Conservation (phyloP, 2,888 invertebrate genomes). For the Amblyjoppa proteus region DNA sequence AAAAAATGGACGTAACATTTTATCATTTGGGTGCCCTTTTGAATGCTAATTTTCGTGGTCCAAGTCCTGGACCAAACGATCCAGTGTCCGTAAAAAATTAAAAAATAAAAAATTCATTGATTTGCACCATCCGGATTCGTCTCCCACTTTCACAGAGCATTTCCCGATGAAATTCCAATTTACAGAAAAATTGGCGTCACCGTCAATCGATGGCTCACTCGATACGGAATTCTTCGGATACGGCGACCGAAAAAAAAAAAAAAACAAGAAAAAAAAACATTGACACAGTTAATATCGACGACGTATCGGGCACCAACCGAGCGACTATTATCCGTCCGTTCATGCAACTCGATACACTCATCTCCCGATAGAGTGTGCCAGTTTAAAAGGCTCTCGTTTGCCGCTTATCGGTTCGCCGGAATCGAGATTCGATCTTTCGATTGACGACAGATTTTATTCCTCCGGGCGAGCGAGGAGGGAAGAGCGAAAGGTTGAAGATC, state of each 20-base stretch:
- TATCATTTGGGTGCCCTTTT: no score
- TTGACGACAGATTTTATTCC: constrained; percentile 69
- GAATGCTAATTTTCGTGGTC: no score
- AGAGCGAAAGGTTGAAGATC: constrained; percentile 42
- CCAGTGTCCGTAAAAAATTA: background rate
- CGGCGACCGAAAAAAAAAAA: background rate
- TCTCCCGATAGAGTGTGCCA: constrained; percentile 53
- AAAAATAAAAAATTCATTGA: background rate
- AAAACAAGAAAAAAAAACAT: background rate
- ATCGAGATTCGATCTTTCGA: constrained; percentile 70
- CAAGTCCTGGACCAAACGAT: no score
- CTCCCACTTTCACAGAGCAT: background rate
- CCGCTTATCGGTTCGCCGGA: constrained; percentile 55
- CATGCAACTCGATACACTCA: constrained; percentile 37
- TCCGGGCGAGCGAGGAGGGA: constrained; percentile 15
- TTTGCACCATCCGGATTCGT: background rate
- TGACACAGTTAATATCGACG: constrained; percentile 3
- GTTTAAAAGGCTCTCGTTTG: constrained; percentile 37
- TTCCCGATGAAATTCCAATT: background rate
- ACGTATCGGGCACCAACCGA: background rate
- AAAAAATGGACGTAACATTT: no score
- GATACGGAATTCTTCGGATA: no score
- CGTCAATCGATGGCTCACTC: background rate
- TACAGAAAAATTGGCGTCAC: background rate
- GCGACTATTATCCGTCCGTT: background rate